phyloP scores from a whole-genome alignment of 1,140 invertebrate genomes.

The Pseudoatta argentina region DNA sequence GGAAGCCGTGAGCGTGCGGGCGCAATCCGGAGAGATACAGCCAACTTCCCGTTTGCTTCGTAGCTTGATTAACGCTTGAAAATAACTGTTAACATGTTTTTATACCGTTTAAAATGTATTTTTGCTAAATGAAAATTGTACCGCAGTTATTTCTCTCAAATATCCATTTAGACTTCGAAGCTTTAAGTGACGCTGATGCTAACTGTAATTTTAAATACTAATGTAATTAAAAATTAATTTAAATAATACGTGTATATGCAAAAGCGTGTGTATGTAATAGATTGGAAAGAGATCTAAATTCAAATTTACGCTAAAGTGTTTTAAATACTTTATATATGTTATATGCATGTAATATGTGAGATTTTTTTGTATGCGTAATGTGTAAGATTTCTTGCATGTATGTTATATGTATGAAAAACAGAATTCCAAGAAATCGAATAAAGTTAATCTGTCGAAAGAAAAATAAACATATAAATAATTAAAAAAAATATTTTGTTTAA shows the following conservation, averaged over 20 bases:
- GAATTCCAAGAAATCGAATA: neutral
- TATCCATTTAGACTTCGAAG: neutral
- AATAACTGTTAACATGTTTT: neutral
- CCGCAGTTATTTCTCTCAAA: neutral
- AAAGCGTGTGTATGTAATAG: neutral
- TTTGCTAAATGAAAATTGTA: neutral
- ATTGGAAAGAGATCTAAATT: neutral
- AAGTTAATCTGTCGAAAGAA: neutral
- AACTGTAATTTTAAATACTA: neutral
- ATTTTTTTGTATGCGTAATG: neutral
- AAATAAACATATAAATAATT: neutral
- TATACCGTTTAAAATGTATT: neutral
- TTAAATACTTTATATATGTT: neutral
- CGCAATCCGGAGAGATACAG: slow-evolving; percentile 54
- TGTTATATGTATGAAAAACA: neutral
- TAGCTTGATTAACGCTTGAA: slow-evolving; percentile 41
- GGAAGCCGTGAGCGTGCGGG: slow-evolving; percentile 35
- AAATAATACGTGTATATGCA: neutral
- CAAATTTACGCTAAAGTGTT: neutral
- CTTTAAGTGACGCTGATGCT: neutral
- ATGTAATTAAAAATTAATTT: neutral
- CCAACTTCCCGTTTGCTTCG: slow-evolving; percentile 66
- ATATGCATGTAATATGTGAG: too few relatives aligned
- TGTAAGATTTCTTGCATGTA: too few relatives aligned
- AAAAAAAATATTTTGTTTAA: neutral